These are phyloP conservation scores for Rhopalosiphum maidis DNA, from an alignment of 1,140 invertebrate species.

Conservation along the genomic window DNA sequence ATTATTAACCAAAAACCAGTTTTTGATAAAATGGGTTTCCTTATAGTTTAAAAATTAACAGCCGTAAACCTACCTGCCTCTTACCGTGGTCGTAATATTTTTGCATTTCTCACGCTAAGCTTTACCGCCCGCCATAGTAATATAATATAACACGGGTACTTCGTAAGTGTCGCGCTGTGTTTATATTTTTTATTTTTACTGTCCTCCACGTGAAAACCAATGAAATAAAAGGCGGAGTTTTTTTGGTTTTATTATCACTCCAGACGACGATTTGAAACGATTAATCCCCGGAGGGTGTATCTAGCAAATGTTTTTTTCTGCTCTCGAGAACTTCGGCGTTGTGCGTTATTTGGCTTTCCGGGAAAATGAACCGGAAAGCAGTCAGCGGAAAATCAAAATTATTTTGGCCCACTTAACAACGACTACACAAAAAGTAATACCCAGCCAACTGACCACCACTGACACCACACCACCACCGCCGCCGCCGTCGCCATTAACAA, in stretches of 20 bases:
- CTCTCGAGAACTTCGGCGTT: neutral
- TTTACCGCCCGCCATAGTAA: neutral
- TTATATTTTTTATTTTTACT: neutral
- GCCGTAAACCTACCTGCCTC: neutral
- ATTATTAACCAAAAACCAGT: neutral
- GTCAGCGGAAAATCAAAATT: conserved; percentile 24
- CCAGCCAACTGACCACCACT: neutral
- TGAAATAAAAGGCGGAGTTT: neutral
- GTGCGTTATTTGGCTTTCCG: neutral
- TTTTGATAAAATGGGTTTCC: neutral
- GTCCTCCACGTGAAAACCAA: neutral
- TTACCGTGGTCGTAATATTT: neutral
- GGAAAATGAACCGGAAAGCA: neutral
- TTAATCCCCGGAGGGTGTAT: conserved; percentile 34
- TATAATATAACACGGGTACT: neutral
- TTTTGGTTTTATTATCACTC: neutral
- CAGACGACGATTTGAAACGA: conserved; percentile 11
- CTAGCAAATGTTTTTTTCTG: neutral
- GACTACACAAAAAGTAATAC: conserved; percentile 9
- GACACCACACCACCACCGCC: conserved; percentile 60
- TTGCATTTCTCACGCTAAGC: neutral
- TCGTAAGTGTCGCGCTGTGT: neutral
- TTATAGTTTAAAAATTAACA: neutral
- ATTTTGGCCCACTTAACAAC: conserved; percentile 42
- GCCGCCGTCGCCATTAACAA: neutral